Base-by-base conservation (phyloP, 2,113 vertebrate species). In the Steatornis caripensis region DNA sequence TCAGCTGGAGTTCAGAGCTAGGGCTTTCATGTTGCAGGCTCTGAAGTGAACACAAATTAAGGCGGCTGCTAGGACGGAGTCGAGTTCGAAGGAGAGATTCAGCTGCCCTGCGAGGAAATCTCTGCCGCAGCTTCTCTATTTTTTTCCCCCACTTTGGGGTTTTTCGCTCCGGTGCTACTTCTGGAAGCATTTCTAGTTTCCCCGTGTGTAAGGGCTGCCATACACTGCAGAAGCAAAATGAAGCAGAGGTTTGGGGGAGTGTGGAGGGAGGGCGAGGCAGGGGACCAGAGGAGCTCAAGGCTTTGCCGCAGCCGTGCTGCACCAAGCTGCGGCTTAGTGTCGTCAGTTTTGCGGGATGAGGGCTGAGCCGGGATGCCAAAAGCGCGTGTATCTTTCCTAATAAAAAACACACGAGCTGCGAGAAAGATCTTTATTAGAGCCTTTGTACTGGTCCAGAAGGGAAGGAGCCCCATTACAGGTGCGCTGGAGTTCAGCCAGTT, bases 41-140 rank as follows among this genome's bases (percentile, higher is more conserved):
- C 93, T 97, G 95, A 96, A 97, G 95, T 89, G 96, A 96, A 36
- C 95, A 64, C 94, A 93, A 90, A 96, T 97, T 93, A 93, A 96
- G 78, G 64, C 64, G 4, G 81, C 81, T 30, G 43, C 60, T 64
- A 86, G 88, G 75, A 95, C 3, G 8, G 77, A 94, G 91, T 36
- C 0, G 74, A 69, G 54, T n/a, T 90, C 0, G 78, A 93, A 83
- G 91, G 87, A 86, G 57, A 84, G 76, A 79, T 70, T 89, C 81
- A 61, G 88, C 87, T 72, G 83, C 46, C 36, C 77, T 22, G 60
- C 61, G 72, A 92, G 86, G 80, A 94, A 84, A 87, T 60, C 69
- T 79, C 89, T 32, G 14, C 83, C 6, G 0, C 78, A 83, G 78
- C 46, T 76, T 62, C 84, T 87, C 81, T 2, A 2, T 68, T 87